A percentile compares a stretch with the other conserved stretches of the same genome.
Evolutionary conservation across 1,140 invertebrate genomes (phyloP).

Genomic region (Zaprionus vittiger): DNA sequence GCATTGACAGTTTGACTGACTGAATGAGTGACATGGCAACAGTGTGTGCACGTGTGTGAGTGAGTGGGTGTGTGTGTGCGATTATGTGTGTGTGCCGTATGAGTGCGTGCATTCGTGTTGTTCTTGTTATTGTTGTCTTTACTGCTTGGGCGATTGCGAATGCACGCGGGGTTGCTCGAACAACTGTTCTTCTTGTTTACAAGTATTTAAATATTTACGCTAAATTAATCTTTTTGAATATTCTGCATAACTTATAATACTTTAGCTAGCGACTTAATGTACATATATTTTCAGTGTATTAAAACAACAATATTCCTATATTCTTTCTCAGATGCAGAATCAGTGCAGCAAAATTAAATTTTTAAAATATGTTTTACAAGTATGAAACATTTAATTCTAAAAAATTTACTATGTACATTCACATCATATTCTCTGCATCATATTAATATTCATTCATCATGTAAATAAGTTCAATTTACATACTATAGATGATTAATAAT

Average conservation of each 20-base stretch:
- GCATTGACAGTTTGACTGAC: conserved; percentile 74
- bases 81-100: neutral
- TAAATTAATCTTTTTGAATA: neutral
- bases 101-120: conserved; percentile 17
- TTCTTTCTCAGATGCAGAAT: too few relatives aligned
- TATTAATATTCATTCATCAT: too few relatives aligned
- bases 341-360: too few relatives aligned
- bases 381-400: too few relatives aligned
- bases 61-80: conserved; percentile 13
- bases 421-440: too few relatives aligned
- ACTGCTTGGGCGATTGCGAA: conserved; percentile 52
- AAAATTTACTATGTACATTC: too few relatives aligned
- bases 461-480: too few relatives aligned
- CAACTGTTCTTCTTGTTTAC: conserved; percentile 1
- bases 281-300: too few relatives aligned
- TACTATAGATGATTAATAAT: too few relatives aligned
- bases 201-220: neutral
- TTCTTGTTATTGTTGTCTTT: conserved; percentile 49
- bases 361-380: too few relatives aligned
- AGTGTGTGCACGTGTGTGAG: conserved; percentile 26
- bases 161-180: conserved; percentile 32
- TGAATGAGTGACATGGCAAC: conserved; percentile 69
- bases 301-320: too few relatives aligned
- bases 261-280: too few relatives aligned
- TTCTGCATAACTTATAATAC: neutral